A percentile compares a stretch with the other conserved stretches of the same genome.
Conservation (phyloP, 2,888 invertebrate species). For the Drosophila colorata region DNA sequence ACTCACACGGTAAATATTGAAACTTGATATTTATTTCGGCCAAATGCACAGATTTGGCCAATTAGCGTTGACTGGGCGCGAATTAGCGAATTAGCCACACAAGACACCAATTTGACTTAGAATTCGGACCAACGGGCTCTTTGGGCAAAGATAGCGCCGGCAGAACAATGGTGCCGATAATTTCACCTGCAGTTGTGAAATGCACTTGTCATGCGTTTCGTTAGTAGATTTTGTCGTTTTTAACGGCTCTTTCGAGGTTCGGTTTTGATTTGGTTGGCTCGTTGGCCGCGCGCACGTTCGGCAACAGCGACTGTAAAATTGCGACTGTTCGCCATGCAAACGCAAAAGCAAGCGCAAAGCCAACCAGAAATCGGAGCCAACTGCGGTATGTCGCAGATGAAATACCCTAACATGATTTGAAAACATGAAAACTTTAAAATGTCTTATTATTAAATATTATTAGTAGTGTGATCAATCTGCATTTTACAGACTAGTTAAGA, state of each 20-base stretch:
- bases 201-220: slow-evolving; percentile 51
- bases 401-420: slow-evolving; percentile 40
- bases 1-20: slow-evolving; percentile 61
- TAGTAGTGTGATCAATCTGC: no score
- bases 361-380: slow-evolving; percentile 37
- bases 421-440: not conserved
- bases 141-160: slow-evolving; percentile 35
- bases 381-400: slow-evolving; percentile 4
- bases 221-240: slow-evolving; percentile 46
- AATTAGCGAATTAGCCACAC: slow-evolving; percentile 45
- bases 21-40: slow-evolving; percentile 64
- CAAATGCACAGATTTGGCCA: slow-evolving; percentile 58
- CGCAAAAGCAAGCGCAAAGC: slow-evolving; percentile 49
- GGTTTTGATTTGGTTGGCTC: slow-evolving; percentile 35
- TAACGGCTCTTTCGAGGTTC: slow-evolving; percentile 56
- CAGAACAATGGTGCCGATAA: slow-evolving; percentile 40
- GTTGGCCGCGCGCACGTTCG: slow-evolving; percentile 69
- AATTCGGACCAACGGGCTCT: not conserved
- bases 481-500: no score
- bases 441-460: not conserved
- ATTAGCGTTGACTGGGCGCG: slow-evolving; percentile 63
- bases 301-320: slow-evolving; percentile 69
- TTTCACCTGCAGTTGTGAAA: slow-evolving; percentile 60
- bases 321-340: slow-evolving; percentile 66
- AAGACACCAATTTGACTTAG: slow-evolving; percentile 21